Base-by-base conservation (phyloP, 1,140 invertebrate genomes). In the Lepidostoma basale region DNA sequence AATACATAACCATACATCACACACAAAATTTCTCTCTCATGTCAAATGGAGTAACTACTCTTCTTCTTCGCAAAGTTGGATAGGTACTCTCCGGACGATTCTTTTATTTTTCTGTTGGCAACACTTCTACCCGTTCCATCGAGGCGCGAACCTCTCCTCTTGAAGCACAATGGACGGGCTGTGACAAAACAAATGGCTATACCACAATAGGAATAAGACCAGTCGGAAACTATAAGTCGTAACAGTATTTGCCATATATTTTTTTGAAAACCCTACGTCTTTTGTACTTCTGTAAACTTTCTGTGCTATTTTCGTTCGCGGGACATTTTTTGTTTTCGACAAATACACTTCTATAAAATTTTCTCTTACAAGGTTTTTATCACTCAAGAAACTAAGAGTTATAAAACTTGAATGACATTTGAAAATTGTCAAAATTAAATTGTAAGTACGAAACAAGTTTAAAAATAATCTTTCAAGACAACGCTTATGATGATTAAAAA, bases 111-210 rank as follows among this genome's bases (percentile, higher is more conserved):
- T 49, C 45, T 12, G 23, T n/a, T 23, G 22, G 45, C 45, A 23
- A 49, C 45, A 22, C 8, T 14, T 56, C 16, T 56, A 14, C 23
- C 26, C 28, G 14, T 14, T 18, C 30, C 12, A 30, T 8, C n/a
- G n/a, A 56, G 28, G 52, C 52, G 52, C 33, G 52, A 56, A 56
- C 28, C 28, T 30, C 52, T n/a, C 20, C 1, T 14, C 28, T 56
- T 56, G 6, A 12, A 30, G 52, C 14, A 56, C 52, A 56, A 56
- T 56, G 16, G 52, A 33, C 28, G 28, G 22, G n/a, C 18, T 14
- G 52, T 56, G 14, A 56, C 52, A 56, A 56, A 49, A 56, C 52
- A 56, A 56, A 56, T 33, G 52, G 33, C 52, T 56, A 14, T 33
- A 0, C 52, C 52, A 18, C 52, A 56, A 30, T 18, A 20, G 14